Evolutionary conservation across 2,797 vertebrate genomes (phyloP).

Genomic region (Hippopotamyrus pictus): DNA sequence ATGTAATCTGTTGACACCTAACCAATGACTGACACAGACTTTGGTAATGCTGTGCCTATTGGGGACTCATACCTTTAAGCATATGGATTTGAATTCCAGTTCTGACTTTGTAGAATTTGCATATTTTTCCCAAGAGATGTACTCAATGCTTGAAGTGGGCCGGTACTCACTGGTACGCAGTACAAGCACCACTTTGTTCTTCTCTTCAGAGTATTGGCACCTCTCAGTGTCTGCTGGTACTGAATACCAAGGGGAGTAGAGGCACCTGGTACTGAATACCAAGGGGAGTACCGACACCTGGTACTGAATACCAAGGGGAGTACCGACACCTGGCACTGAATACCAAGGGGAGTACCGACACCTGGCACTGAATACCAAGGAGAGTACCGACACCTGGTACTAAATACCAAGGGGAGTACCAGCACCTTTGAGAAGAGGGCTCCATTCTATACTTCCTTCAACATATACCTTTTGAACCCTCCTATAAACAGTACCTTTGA

Average conservation of each 20-base stretch:
- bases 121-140: not conserved
- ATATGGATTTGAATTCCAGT: not conserved
- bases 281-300: not conserved
- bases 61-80: not conserved
- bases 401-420: not conserved
- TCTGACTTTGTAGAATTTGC: not conserved
- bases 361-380: not conserved
- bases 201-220: not conserved
- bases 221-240: not conserved
- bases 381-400: not conserved
- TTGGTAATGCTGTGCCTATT: not conserved
- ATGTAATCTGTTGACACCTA: not conserved
- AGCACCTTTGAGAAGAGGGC: not conserved
- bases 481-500: not conserved
- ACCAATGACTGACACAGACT: not conserved
- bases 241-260: not conserved
- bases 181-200: not conserved
- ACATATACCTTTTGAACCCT: not conserved
- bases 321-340: not conserved
- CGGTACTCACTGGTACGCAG: not conserved
- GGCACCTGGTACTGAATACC: not conserved
- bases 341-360: not conserved
- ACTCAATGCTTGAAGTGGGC: not conserved
- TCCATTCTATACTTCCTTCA: not conserved
- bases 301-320: too few species aligned